Base-by-base conservation (phyloP, 2,888 invertebrate species). In the Alentia gelatinosa region DNA sequence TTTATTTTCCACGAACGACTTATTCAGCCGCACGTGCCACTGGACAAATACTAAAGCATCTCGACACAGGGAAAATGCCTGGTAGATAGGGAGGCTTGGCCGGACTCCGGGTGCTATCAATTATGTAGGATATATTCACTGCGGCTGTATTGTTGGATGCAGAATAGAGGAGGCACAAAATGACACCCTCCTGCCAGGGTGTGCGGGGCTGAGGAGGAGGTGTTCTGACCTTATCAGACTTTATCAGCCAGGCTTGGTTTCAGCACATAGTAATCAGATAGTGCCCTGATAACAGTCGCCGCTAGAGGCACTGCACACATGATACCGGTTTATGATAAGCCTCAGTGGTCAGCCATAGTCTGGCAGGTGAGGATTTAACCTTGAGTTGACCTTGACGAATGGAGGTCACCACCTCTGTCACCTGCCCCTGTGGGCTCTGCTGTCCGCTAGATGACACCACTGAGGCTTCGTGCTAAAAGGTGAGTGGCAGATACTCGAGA, bases 381-480 rank as follows among this genome's bases (percentile, higher is more conserved):
- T 56, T 5, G n/a, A n/a, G 9, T 56, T 56, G 56, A 4, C 56
- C 56, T 56, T n/a, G 56, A 56, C 23, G 56, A 56, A 56, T 56
- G 56, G 56, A 56, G 56, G 56, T 56, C 56, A n/a, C 56, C 56
- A 56, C 56, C 56, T 56, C 56, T 56, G 56, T 56, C 56, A 56
- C 56, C 56, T 56, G 19, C n/a, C 23, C n/a, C 56, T 56, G 56
- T 56, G 56, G 56, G 19, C 56, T n/a, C 56, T n/a, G n/a, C 56
- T n/a, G 23, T 56, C n/a, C 5, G 56, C 56, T n/a, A 56, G n/a
- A 19, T 56, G 56, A 56, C 56, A 56, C 56, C 56, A 12, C n/a
- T 56, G 56, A 56, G 56, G 56, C 56, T 56, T 19, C 56, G 23
- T 56, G 56, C 56, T 56, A 56, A 56, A 56, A 56, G 68, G 68